Evolutionary conservation across 2,888 invertebrate species (phyloP).

Genomic region (Nomada lathburiana): DNA sequence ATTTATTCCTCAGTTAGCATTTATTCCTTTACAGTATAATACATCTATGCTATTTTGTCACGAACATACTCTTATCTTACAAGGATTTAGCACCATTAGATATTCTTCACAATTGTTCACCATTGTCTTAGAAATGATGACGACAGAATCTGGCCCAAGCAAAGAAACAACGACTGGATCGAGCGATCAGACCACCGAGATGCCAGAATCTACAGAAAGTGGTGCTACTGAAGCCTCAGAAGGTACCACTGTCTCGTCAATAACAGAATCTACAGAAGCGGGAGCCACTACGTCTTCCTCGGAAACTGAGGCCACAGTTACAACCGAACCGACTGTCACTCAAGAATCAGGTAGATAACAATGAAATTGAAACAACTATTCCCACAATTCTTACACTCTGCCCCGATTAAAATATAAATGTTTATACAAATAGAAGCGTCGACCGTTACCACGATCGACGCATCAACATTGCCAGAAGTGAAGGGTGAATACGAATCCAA

Average conservation of each 20-base stretch:
- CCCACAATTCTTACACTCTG: background rate
- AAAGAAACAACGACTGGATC: constrained; percentile 66
- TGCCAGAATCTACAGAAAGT: constrained; percentile 63
- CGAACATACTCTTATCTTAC: no score
- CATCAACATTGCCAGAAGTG: background rate
- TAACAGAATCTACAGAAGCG: constrained; percentile 50
- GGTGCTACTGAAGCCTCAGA: constrained; percentile 56
- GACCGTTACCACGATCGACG: background rate
- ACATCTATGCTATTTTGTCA: no score
- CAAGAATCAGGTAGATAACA: constrained; percentile 39
- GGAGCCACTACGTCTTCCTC: constrained; percentile 62
- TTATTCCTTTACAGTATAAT: no score
- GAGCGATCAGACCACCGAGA: constrained; percentile 45
- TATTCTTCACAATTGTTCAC: background rate
- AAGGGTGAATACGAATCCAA: constrained; percentile 52
- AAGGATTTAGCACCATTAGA: no score
- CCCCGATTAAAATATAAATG: background rate
- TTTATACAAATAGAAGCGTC: background rate
- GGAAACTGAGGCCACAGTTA: constrained; percentile 56
- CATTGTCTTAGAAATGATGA: constrained; percentile 9
- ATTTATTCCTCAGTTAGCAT: no score
- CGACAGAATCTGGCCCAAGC: constrained; percentile 45
- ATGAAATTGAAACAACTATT: background rate
- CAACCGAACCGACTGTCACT: constrained; percentile 45
- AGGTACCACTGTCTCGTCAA: no score